phyloP scores from a whole-genome alignment of 2,888 invertebrate species.

The Tiliacea aurago region DNA sequence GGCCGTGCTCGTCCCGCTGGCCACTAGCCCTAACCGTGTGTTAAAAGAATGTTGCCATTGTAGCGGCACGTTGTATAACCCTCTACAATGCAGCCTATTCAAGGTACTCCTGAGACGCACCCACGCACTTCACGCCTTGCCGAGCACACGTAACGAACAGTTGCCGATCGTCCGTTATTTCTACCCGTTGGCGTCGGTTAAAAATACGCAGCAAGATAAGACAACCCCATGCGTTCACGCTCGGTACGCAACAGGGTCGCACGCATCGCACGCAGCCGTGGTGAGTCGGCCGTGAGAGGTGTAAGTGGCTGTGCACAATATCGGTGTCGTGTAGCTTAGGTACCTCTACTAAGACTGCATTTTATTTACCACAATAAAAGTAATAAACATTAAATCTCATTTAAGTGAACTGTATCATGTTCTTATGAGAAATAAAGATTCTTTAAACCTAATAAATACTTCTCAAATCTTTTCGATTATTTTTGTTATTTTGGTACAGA shows the following conservation, averaged over 20 bases:
- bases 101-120: slow-evolving; percentile 41
- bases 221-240: slow-evolving; percentile 59
- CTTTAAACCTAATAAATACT: too few relatives aligned
- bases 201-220: slow-evolving; percentile 60
- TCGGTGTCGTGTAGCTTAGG: background rate
- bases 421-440: too few relatives aligned
- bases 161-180: slow-evolving; percentile 42
- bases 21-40: too few relatives aligned
- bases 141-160: slow-evolving; percentile 39
- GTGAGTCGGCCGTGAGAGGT: slow-evolving; percentile 34
- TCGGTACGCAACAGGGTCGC: slow-evolving; percentile 48
- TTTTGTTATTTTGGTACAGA: too few relatives aligned
- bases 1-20: too few relatives aligned
- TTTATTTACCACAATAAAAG: background rate
- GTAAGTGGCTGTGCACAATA: slow-evolving; percentile 31
- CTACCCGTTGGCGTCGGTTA: slow-evolving; percentile 42
- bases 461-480: too few relatives aligned
- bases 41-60: too few relatives aligned
- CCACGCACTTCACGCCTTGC: slow-evolving; percentile 39
- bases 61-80: background rate
- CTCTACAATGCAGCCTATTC: background rate
- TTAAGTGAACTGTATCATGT: too few relatives aligned
- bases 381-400: too few relatives aligned
- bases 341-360: background rate
- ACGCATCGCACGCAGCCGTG: slow-evolving; percentile 61